These are phyloP conservation scores for Furnarius figulus DNA, from an alignment of 2,113 vertebrate genomes.

Conservation along the genomic window DNA sequence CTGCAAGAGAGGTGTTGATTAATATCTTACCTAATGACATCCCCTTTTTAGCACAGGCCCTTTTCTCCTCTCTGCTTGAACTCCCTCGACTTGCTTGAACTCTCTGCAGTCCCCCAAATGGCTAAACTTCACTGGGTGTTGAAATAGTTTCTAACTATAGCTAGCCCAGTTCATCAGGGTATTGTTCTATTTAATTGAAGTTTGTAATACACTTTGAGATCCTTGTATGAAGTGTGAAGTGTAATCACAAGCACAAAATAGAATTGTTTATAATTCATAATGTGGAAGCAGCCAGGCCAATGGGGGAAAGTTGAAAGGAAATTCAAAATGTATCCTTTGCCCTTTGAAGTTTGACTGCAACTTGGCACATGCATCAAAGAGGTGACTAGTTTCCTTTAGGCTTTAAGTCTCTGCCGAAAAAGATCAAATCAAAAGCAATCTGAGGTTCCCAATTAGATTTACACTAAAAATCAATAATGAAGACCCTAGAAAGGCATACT, in stretches of 20 bases:
- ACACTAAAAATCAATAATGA: slow-evolving; percentile 60
- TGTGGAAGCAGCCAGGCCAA: slow-evolving; percentile 38
- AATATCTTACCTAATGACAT: background rate
- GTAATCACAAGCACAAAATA: slow-evolving; percentile 19
- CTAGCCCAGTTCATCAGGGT: slow-evolving; percentile 8
- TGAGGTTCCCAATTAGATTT: slow-evolving; percentile 41
- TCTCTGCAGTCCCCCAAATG: background rate
- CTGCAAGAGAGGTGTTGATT: background rate
- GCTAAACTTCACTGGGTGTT: background rate
- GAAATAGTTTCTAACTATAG: background rate
- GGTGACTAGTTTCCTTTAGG: slow-evolving; percentile 57
- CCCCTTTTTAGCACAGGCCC: background rate
- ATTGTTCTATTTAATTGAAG: slow-evolving; percentile 52
- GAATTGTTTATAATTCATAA: slow-evolving; percentile 66
- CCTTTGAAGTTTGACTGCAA: slow-evolving; percentile 64
- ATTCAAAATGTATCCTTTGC: slow-evolving; percentile 55
- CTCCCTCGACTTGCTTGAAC: background rate
- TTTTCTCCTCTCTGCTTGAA: background rate
- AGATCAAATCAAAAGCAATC: slow-evolving; percentile 49
- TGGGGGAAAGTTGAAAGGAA: slow-evolving; percentile 67
- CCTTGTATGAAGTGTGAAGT: background rate
- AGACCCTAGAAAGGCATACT: slow-evolving; percentile 8
- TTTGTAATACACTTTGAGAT: slow-evolving; percentile 38
- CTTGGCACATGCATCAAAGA: slow-evolving; percentile 63
- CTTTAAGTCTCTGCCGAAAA: slow-evolving; percentile 19